Percentiles rank a stretch among this genome's conserved stretches.
These are phyloP conservation scores for Octopus bimaculoides DNA, from an alignment of 1,140 invertebrate species.

Conservation along the genomic window DNA sequence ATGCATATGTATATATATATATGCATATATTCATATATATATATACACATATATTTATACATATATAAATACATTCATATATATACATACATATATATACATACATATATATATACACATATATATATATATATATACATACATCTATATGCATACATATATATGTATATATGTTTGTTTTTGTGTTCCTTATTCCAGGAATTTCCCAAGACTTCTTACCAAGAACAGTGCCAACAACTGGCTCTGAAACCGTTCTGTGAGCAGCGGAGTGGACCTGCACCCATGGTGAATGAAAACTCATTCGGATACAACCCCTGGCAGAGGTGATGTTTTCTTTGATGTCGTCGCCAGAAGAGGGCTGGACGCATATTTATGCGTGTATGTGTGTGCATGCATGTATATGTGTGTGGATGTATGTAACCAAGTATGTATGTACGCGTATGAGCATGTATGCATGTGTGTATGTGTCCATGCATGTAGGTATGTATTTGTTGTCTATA, in stretches of 20 bases:
- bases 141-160: neutral
- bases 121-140: neutral
- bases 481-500: no score
- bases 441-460: no score
- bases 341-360: neutral
- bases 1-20: no score
- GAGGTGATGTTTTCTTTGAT: neutral
- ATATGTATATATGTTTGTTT: neutral
- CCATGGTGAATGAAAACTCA: neutral
- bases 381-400: neutral
- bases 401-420: neutral
- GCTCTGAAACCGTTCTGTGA: slow-evolving; percentile 43
- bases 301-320: neutral
- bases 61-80: no score
- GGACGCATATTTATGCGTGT: neutral
- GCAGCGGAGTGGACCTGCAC: slow-evolving; percentile 35
- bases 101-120: neutral
- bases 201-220: slow-evolving; percentile 48
- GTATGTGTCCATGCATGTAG: no score
- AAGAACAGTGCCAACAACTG: slow-evolving; percentile 45
- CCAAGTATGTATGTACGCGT: no score
- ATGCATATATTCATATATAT: no score
- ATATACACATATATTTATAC: no score
- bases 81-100: neutral
- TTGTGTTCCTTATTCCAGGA: slow-evolving; percentile 33